These are phyloP conservation scores for Ctenicera cuprea DNA, from an alignment of 2,888 invertebrate genomes.

Conservation along the genomic window DNA sequence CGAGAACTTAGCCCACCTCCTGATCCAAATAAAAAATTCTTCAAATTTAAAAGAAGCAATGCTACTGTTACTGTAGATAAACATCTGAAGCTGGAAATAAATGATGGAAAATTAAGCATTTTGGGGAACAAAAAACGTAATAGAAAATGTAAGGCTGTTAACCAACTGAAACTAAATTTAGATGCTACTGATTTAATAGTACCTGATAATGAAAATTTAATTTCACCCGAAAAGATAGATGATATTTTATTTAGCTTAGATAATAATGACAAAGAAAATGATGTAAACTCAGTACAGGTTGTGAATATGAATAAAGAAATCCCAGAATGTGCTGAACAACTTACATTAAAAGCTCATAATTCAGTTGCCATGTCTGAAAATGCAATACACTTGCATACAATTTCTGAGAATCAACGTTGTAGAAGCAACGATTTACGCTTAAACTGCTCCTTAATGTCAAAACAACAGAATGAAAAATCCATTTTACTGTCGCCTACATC, in stretches of 20 bases:
- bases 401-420: slow-evolving; percentile 40
- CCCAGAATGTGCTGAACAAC: slow-evolving; percentile 46
- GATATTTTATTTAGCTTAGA: slow-evolving; percentile 66
- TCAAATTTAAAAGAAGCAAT: slow-evolving; percentile 68
- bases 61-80: slow-evolving; percentile 67
- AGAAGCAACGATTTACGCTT: slow-evolving; percentile 38
- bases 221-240: slow-evolving; percentile 58
- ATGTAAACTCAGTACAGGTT: neutral
- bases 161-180: slow-evolving; percentile 56
- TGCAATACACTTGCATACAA: slow-evolving; percentile 60
- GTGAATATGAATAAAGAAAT: slow-evolving; percentile 56
- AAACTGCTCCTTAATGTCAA: slow-evolving; percentile 43
- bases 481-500: slow-evolving; percentile 72
- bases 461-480: slow-evolving; percentile 48
- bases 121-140: slow-evolving; percentile 50
- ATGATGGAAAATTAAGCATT: slow-evolving; percentile 65
- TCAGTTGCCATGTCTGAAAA: slow-evolving; percentile 62
- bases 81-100: slow-evolving; percentile 69
- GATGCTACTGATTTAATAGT: slow-evolving; percentile 67
- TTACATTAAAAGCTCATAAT: slow-evolving; percentile 59
- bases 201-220: slow-evolving; percentile 59
- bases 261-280: slow-evolving; percentile 65
- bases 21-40: slow-evolving; percentile 69
- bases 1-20: slow-evolving; percentile 52
- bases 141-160: slow-evolving; percentile 44